Evolutionary conservation across 1,140 invertebrate species (phyloP).

Genomic region (Pygmarrhopalites habei): DNA sequence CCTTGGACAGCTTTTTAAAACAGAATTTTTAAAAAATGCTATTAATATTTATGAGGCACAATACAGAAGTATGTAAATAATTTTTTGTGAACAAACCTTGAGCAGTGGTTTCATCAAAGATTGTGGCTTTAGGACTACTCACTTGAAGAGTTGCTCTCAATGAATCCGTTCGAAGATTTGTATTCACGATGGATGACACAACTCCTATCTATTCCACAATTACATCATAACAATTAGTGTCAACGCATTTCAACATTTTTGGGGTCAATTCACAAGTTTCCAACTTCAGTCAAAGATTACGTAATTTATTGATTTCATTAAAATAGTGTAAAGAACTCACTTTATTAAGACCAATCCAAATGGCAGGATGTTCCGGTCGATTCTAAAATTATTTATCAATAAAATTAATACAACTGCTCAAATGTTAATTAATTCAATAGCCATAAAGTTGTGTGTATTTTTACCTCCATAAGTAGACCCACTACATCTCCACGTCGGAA

Average conservation of each 20-base stretch:
- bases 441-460: no score
- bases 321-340: neutral
- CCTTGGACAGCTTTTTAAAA: neutral
- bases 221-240: neutral
- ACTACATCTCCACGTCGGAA: slow-evolving; percentile 50
- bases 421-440: no score
- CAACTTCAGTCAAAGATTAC: neutral
- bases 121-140: neutral
- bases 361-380: slow-evolving; percentile 47
- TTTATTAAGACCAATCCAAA: slow-evolving; percentile 49
- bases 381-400: no score
- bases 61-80: neutral
- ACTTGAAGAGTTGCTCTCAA: neutral
- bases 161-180: neutral
- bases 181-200: neutral
- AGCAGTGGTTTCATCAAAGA: neutral
- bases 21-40: neutral
- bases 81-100: neutral
- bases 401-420: no score
- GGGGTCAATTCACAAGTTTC: neutral
- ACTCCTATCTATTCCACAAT: neutral
- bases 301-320: neutral
- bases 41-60: neutral
- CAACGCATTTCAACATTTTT: neutral
- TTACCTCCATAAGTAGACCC: slow-evolving; percentile 54